These are phyloP conservation scores for Aethina tumida DNA, from an alignment of 1,140 invertebrate genomes.

Conservation along the genomic window DNA sequence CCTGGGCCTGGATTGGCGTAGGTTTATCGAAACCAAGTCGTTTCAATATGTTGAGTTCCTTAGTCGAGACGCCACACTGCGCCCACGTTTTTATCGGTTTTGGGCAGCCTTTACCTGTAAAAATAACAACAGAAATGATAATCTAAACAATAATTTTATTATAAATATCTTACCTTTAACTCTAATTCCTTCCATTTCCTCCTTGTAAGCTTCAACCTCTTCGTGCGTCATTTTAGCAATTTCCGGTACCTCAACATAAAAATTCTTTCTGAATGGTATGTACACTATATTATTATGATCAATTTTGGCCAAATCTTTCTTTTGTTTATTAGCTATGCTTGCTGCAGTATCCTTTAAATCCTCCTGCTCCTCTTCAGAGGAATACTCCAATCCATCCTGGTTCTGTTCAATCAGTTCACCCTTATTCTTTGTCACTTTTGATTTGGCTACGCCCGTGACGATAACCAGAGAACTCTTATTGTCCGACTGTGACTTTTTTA, in stretches of 20 bases:
- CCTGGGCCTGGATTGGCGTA: constrained; percentile 97
- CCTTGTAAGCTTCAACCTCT: constrained; percentile 78
- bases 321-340: constrained; percentile 78
- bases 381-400: constrained; percentile 95
- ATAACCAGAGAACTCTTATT: constrained; percentile 57
- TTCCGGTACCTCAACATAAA: constrained; percentile 84
- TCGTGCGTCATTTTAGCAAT: constrained; percentile 82
- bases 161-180: constrained; percentile 58
- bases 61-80: constrained; percentile 95
- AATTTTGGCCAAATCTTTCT: constrained; percentile 82
- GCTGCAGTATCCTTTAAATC: constrained; percentile 87
- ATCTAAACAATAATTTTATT: background rate
- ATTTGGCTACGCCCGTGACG: constrained; percentile 85
- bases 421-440: constrained; percentile 61
- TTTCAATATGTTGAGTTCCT: constrained; percentile 89
- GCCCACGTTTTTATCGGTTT: constrained; percentile 74
- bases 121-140: constrained; percentile 12
- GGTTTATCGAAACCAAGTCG: constrained; percentile 92
- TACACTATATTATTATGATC: constrained; percentile 80
- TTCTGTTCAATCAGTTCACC: constrained; percentile 96
- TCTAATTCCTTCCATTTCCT: constrained; percentile 74
- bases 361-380: constrained; percentile 92
- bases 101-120: constrained; percentile 49
- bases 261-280: constrained; percentile 85
- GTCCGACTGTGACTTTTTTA: constrained; percentile 34